Base-by-base conservation (phyloP, 1,140 invertebrate genomes). In the Ooceraea biroi region DNA sequence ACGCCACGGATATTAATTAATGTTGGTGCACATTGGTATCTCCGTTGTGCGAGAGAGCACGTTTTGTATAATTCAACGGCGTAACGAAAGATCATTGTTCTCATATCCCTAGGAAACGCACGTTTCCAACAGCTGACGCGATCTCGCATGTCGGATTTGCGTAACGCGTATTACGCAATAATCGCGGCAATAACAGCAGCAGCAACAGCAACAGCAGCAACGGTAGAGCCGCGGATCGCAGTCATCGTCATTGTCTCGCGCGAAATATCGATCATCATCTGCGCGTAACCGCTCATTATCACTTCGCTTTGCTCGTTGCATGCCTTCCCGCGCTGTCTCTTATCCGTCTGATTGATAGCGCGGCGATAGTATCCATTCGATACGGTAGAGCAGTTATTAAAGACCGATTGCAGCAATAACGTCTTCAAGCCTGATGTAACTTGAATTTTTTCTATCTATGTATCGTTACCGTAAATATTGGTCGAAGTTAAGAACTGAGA, bases 231-330 rank as follows among this genome's bases (percentile, higher is more conserved):
- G 36, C 36, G 61, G 19, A 76, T 78, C 25, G 60, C 5, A 65
- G 58, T 87, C 50, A 76, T 85, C 55, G 87, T 74, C 36, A 86
- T 88, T 88, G 87, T 86, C 73, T 71, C 8, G 7, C 19, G 44
- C 17, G 72, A 88, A 88, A 88, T 88, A 88, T 88, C 65, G 58
- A 88, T 83, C 68, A 88, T 84, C 69, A 52, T 85, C 61, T 41
- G 48, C 36, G 25, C 44, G 3, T n/a, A 27, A 30, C 61, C 44
- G 10, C 19, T 87, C 60, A 77, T 84, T 84, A 83, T 73, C 65
- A 41, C 57, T 71, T 84, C 19, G 27, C 69, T 55, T 50, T 50
- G 52, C 22, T 84, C 52, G 14, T 57, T 83, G 30, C 76, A 36
- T 65, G 27, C 50, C 82, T 85, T 41, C 12, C 41, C 25, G n/a